Evolutionary conservation across 1,140 invertebrate genomes (phyloP), one percentile per base, ranked within the genome.

Genomic region (Piezodorus guildinii): DNA sequence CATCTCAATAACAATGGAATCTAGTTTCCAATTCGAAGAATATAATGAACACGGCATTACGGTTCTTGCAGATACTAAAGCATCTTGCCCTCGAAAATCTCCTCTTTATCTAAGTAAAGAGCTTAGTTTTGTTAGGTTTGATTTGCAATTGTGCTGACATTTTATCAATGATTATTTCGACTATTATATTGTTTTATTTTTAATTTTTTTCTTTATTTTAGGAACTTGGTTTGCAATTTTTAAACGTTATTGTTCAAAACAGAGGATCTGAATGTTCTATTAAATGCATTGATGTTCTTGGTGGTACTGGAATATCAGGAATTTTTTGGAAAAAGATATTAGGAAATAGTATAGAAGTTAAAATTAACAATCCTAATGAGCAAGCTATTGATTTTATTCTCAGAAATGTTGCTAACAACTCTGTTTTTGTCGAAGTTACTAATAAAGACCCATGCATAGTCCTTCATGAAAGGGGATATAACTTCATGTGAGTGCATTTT

Each of bases 381-480:
- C 15, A 17, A 6, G n/a, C 65, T 0, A 14, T 14, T 2, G 52
- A 63, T 30, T 27, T 63, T 3, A 30, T 66, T 6, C 3, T 63
- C 34, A 25, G 49, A 49, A 66, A 63, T 49, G 39, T 46, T 25
- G 12, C 12, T 1, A 52, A 27, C 15, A 66, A 66, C 25, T 23
- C 30, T 21, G 51, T 66, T 17, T 0, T 1, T 14, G 62, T 60
- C 17, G 30, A 58, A 12, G 30, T 63, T 27, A n/a, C 17, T 5
- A 30, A 43, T 56, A 63, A 63, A 27, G 65, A 66, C 19, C 62
- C 65, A 6, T 59, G 52, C 17, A 45, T 66, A 25, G 44, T 63
- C 30, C 62, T 66, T 17, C 65, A 63, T 45, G 56, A 63, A 21
- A n/a, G 51, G 27, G 62, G 65, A 19, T 66, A 66, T 52, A 66